Evolutionary conservation across 2,888 invertebrate genomes (phyloP).

Genomic region (Arctia plantaginis): DNA sequence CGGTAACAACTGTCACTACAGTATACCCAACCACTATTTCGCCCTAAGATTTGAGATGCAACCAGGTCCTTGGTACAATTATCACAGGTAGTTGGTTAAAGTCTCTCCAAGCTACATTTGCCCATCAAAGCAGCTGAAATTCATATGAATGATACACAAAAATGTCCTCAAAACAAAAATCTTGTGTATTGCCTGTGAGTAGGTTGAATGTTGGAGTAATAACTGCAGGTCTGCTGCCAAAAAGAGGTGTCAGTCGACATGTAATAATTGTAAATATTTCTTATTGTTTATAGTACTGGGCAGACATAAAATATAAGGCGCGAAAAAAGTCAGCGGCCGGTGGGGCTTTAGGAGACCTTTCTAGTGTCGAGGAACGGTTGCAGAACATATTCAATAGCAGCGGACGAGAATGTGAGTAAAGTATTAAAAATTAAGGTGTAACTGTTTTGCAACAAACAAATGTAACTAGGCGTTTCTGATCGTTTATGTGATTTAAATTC

Average conservation of each 20-base stretch:
- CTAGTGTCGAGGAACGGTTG: conserved; percentile 75
- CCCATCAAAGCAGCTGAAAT: not conserved
- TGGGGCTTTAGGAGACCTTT: conserved; percentile 76
- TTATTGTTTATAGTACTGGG: conserved; percentile 73
- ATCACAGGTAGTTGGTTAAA: not conserved
- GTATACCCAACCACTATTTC: not conserved
- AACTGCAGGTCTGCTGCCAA: too few species aligned
- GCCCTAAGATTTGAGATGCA: not conserved
- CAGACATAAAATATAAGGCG: conserved; percentile 80
- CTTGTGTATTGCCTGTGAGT: too few species aligned
- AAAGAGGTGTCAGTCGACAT: not conserved
- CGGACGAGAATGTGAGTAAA: conserved; percentile 61
- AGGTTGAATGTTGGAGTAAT: too few species aligned
- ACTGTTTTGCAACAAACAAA: not conserved
- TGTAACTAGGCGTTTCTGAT: not conserved
- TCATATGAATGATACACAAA: too few species aligned
- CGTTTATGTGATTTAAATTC: not conserved
- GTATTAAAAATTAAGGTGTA: too few species aligned
- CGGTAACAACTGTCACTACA: not conserved
- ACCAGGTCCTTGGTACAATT: too few species aligned
- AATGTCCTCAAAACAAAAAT: too few species aligned
- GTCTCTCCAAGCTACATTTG: not conserved
- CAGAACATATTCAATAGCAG: conserved; percentile 70
- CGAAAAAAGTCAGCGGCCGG: conserved; percentile 78
- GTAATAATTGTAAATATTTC: not conserved